Conservation (phyloP, 2,888 invertebrate species). For the Lobophora halterata region DNA sequence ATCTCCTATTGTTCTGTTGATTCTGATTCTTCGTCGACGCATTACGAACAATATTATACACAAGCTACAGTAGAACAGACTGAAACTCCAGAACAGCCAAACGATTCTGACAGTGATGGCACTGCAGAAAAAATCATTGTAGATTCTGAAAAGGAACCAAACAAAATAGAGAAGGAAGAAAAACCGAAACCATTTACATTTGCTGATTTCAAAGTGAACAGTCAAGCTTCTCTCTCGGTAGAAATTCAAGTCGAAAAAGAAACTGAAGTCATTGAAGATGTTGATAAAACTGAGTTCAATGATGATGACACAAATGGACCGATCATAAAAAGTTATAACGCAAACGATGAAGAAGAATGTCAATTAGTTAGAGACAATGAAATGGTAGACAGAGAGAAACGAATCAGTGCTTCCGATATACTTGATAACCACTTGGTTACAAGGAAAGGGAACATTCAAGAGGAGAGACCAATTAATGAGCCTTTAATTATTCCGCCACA, state of each 20-base stretch:
- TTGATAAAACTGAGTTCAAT: slow-evolving; percentile 21
- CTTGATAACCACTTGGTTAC: slow-evolving; percentile 50
- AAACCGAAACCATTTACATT: slow-evolving; percentile 77
- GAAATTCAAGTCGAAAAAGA: slow-evolving; percentile 37
- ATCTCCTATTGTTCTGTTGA: slow-evolving; percentile 66
- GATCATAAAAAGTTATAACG: slow-evolving; percentile 20
- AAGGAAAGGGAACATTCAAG: slow-evolving; percentile 66
- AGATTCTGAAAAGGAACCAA: slow-evolving; percentile 7
- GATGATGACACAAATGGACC: slow-evolving; percentile 22
- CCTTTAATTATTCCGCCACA: slow-evolving; percentile 81
- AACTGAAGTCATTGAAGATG: slow-evolving; percentile 27
- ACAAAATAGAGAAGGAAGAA: slow-evolving; percentile 35
- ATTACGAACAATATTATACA: slow-evolving; percentile 63
- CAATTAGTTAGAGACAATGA: slow-evolving; percentile 37
- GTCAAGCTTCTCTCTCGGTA: slow-evolving; percentile 41
- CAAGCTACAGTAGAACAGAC: slow-evolving; percentile 33
- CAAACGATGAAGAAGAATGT: slow-evolving; percentile 30
- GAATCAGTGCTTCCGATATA: slow-evolving; percentile 51
- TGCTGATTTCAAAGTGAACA: slow-evolving; percentile 78
- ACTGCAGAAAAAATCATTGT: slow-evolving; percentile 25
- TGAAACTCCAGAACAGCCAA: slow-evolving; percentile 32
- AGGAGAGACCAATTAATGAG: slow-evolving; percentile 60
- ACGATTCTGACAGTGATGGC: slow-evolving; percentile 28
- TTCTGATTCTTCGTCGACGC: slow-evolving; percentile 63
- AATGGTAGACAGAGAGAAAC: slow-evolving; percentile 46